Evolutionary conservation across 2,888 invertebrate genomes (phyloP), one percentile per base, ranked within the genome.

Genomic region (Ochropleura leucogaster): DNA sequence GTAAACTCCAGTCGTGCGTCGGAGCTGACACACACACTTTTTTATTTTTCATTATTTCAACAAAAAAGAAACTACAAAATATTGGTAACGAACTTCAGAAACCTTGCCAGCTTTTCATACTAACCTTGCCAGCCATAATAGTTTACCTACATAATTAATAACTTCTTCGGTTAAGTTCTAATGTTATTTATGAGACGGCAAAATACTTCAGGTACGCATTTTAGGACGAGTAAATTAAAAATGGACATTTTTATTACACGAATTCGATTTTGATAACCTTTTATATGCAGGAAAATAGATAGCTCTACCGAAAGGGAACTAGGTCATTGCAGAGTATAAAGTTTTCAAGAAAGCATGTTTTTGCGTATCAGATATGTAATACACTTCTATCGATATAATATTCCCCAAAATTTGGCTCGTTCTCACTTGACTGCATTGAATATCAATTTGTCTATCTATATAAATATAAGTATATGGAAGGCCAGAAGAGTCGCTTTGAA

Each of bases 181-280:
- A 51, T 14, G 20, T 53, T 42, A 60, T 60, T 53, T 53, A 30
- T 69, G 40, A 53, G 53, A 53, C 42, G 9, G 14, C 42, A 55
- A 30, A 47, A 77, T 42, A 55, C 20, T 76, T 42, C 18, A 40
- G 16, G 14, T 10, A 9, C 20, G 3, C 18, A 8, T 20, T 68
- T n/a, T 59, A 59, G 20, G 20, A 30, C 12, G 47, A 44, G 14
- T 51, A 51, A 79, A 63, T 72, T 79, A 62, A 57, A 62, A 63
- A 57, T 44, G 4, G 40, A 51, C 51, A 20, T 2, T 47, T 62
- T 46, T 62, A 77, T 72, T 49, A 59, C 30, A 42, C 16, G 14
- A 16, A n/a, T 40, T 62, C n/a, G 47, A 14, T 55, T 53, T 51
- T 18, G 46, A 72, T 30, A 79, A 72, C n/a, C 40, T 72, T 79